phyloP scores from a whole-genome alignment of 2,797 vertebrate genomes.

The Lithobates sylvaticus region DNA sequence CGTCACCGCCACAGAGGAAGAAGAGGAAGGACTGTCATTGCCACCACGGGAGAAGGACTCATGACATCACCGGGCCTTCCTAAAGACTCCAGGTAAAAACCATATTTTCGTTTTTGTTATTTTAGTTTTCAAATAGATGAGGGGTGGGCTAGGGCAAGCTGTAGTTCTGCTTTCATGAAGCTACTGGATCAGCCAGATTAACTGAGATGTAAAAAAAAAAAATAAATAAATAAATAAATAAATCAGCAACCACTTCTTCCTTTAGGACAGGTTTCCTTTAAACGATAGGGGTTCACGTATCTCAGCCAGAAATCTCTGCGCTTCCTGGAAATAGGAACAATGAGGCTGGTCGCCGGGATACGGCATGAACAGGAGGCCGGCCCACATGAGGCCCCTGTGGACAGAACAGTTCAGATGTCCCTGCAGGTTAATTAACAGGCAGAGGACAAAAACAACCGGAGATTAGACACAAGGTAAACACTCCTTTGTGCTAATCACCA shows the following conservation, averaged over 20 bases:
- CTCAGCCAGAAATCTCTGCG: not conserved
- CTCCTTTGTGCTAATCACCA: not conserved
- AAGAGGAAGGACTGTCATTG: no score
- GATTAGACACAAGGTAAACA: not conserved
- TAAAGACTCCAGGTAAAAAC: no score
- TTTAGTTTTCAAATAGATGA: no score
- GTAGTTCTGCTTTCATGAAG: not conserved
- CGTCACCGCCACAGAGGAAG: no score
- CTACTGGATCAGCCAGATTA: not conserved
- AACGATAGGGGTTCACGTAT: not conserved
- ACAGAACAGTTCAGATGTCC: not conserved
- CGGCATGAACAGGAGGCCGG: not conserved
- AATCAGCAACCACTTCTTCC: not conserved
- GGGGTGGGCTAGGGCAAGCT: no score
- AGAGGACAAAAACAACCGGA: not conserved
- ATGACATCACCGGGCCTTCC: no score
- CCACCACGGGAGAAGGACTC: no score
- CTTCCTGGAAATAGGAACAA: not conserved
- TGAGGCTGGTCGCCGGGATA: not conserved
- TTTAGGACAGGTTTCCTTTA: not conserved
- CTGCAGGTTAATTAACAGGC: constrained; percentile 14
- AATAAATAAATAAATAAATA: no score
- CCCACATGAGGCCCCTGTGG: not conserved
- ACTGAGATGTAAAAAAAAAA: not conserved
- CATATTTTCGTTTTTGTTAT: no score